Base-by-base conservation (phyloP, 2,797 vertebrate species). In the Holocentrus rufus region DNA sequence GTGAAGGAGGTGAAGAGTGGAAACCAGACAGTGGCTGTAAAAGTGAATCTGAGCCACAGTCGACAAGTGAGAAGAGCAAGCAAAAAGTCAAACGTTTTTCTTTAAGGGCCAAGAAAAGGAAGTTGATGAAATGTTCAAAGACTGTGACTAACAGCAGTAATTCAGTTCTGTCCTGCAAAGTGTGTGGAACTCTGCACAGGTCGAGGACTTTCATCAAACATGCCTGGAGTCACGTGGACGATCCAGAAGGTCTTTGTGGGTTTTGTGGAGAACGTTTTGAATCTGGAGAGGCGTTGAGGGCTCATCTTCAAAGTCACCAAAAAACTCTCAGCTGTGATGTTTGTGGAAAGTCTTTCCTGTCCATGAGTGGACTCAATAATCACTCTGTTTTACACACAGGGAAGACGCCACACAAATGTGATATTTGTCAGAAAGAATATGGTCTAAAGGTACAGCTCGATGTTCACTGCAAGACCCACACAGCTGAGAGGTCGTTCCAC, bases 141-240 rank as follows among this genome's bases (percentile, higher is more conserved):
- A 39, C 36, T 39, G 7, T 39, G 7, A n/a, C 18, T 1, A 25
- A 54, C 0, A 83, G 72, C 4, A 46, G 4, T 1, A 5, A 64
- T 9, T 9, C 34, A 7, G 1, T 42, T 42, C 39, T 42, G 2
- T 11, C 39, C 0, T 89, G 85, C 27, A 57, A 23, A 2, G 84
- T 89, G 1, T 89, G 87, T 4, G 78, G 82, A 0, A 20, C 61
- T 0, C 42, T 31, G 69, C 84, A 85, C 82, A 13, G 25, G 7
- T 68, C 77, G 0, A 6, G 66, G 49, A 68, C 68, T 10, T 0
- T 87, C 14, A 66, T 83, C 76, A 80, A 74, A 72, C 87, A 89
- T 20, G 70, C 80, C 55, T 87, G 82, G 85, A 73, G 39, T 0
- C 87, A 89, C 58, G 15, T 46, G 27, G 74, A 72, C 0, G 81